Percentiles rank a stretch among this genome's conserved stretches.
These are phyloP conservation scores for Aurelia coerulea DNA, from an alignment of 30 jellyfish, hydroid and myxozoan species.

Conservation along the genomic window DNA sequence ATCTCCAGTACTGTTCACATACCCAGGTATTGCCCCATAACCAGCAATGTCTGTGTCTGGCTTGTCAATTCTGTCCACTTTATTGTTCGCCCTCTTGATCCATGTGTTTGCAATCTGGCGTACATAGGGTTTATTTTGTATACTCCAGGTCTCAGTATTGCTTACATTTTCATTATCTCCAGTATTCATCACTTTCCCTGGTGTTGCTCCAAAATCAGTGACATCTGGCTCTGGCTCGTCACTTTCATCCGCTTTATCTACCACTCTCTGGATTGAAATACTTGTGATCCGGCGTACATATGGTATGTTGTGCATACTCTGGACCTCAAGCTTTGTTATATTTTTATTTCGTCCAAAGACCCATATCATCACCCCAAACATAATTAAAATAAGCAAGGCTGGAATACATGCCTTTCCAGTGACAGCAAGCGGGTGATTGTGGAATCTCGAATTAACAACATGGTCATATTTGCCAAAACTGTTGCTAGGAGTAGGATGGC, in stretches of 20 bases:
- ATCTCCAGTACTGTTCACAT: too few species aligned
- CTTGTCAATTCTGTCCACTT: slow-evolving; percentile 8
- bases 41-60: neutral
- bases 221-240: too few species aligned
- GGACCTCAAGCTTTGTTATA: slow-evolving; percentile 13
- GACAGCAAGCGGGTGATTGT: slow-evolving; percentile 66
- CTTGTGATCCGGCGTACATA: slow-evolving; percentile 25
- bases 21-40: slow-evolving; percentile 13
- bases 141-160: slow-evolving; percentile 4
- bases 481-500: slow-evolving; percentile 63
- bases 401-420: slow-evolving; percentile 84
- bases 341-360: slow-evolving; percentile 77
- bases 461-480: slow-evolving; percentile 64
- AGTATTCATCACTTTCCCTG: too few species aligned
- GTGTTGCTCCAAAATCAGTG: too few species aligned
- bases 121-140: slow-evolving; percentile 22
- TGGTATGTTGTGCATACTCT: slow-evolving; percentile 15
- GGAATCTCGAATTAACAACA: slow-evolving; percentile 77
- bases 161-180: slow-evolving; percentile 16
- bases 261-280: slow-evolving; percentile 30
- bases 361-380: slow-evolving; percentile 80
- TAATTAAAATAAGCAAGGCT: slow-evolving; percentile 50
- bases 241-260: slow-evolving; percentile 29
- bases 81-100: slow-evolving; percentile 25
- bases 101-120: slow-evolving; percentile 22